Evolutionary conservation across 2,113 vertebrate species (phyloP).

Genomic region (Silurus meridionalis): DNA sequence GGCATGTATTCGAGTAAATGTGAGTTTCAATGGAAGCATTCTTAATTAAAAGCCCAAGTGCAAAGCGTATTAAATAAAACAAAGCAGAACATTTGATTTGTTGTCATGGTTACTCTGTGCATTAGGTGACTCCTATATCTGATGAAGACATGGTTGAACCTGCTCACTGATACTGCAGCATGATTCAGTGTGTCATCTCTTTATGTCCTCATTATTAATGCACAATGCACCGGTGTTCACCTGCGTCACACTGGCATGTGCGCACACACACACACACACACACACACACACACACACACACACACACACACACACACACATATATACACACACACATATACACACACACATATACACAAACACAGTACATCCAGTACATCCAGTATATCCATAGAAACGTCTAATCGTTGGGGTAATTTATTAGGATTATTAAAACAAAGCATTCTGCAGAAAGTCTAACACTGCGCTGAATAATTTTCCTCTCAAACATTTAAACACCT

Average conservation of each 20-base stretch:
- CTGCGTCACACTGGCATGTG: neutral
- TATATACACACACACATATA: too few species aligned
- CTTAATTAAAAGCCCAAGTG: neutral
- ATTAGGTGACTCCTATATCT: neutral
- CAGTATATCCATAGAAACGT: neutral
- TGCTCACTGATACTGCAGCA: neutral
- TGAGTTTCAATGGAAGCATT: neutral
- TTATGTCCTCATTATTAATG: constrained; percentile 24
- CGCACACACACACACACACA: neutral
- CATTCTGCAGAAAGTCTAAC: too few species aligned
- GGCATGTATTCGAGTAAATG: neutral
- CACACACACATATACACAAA: neutral
- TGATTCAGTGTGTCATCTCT: neutral
- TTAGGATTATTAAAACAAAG: constrained; percentile 4
- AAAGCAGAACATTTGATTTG: neutral
- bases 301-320: neutral
- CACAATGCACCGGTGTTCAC: neutral
- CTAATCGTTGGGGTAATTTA: neutral
- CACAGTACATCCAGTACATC: too few species aligned
- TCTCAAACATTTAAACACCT: neutral
- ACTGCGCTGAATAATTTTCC: neutral
- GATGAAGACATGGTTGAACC: neutral
- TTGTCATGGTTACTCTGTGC: neutral
- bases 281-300: neutral
- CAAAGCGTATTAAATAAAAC: neutral